These are phyloP conservation scores for Drosophila anomalata DNA, from an alignment of 2,888 invertebrate species.

Conservation along the genomic window DNA sequence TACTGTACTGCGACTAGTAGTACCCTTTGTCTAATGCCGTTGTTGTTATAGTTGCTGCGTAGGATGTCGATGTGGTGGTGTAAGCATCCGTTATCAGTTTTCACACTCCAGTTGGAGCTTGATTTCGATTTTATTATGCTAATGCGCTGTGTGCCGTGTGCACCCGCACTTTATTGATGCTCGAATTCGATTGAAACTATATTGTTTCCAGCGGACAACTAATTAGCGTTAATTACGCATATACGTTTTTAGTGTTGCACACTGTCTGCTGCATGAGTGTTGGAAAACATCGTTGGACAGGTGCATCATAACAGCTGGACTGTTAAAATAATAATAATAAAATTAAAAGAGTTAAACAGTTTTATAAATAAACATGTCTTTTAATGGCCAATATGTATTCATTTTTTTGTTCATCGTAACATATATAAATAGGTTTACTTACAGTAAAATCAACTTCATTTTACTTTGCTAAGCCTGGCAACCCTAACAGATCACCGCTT, in stretches of 20 bases:
- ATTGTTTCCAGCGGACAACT: constrained; percentile 57
- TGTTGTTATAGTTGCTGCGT: constrained; percentile 47
- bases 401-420: neutral
- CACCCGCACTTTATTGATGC: constrained; percentile 59
- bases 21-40: constrained; percentile 65
- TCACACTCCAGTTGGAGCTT: constrained; percentile 59
- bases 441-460: no score
- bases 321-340: neutral
- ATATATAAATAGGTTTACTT: neutral
- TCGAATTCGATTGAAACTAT: constrained; percentile 66
- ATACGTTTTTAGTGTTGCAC: constrained; percentile 23
- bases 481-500: neutral
- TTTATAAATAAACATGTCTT: neutral
- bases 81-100: constrained; percentile 54
- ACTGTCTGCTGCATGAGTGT: neutral
- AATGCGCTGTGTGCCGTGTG: constrained; percentile 11
- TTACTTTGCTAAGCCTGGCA: neutral
- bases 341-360: neutral
- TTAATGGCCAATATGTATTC: neutral
- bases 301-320: constrained; percentile 14
- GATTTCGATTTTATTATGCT: constrained; percentile 13
- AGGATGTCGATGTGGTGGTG: constrained; percentile 36
- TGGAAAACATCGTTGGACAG: neutral
- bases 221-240: constrained; percentile 70
- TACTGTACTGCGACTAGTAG: constrained; percentile 52